A percentile compares a stretch with the other conserved stretches of the same genome.
Conservation (phyloP, 1,140 invertebrate genomes). For the Polyergus mexicanus region DNA sequence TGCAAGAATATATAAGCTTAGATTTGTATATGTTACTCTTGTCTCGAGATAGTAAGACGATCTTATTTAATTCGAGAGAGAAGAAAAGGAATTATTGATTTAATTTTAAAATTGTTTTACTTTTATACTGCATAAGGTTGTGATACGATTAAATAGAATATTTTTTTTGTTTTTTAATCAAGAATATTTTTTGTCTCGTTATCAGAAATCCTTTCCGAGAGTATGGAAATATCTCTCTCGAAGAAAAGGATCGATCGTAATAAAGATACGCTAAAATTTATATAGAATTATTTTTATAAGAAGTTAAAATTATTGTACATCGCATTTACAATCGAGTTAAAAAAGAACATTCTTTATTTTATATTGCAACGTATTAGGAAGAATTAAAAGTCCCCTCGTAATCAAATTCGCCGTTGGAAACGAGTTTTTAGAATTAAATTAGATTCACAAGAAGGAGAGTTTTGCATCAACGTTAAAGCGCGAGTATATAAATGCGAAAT, state of each 20-base stretch:
- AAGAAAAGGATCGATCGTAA: neutral
- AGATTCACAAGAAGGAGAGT: neutral
- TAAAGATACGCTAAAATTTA: neutral
- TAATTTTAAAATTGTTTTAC: too few species aligned
- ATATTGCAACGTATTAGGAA: slow-evolving; percentile 12
- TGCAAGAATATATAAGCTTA: too few species aligned
- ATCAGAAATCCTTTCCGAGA: too few species aligned
- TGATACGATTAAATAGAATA: too few species aligned
- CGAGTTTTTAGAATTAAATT: slow-evolving; percentile 23
- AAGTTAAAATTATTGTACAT: neutral
- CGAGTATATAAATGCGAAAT: neutral
- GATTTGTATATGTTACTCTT: too few species aligned
- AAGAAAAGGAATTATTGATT: too few species aligned
- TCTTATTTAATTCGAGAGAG: too few species aligned
- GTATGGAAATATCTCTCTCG: neutral
- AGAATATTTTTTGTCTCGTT: too few species aligned
- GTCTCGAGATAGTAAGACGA: too few species aligned
- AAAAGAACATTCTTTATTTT: neutral
- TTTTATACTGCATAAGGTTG: too few species aligned
- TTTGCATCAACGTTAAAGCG: slow-evolving; percentile 11
- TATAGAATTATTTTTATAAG: neutral
- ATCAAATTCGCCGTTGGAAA: neutral
- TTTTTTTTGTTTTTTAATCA: too few species aligned
- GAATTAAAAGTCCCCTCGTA: slow-evolving; percentile 13
- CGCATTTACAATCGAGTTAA: neutral